Percentiles rank a stretch among this genome's conserved stretches.
phyloP scores from a whole-genome alignment of 1,140 invertebrate species.

The Nixonia krombeini region DNA sequence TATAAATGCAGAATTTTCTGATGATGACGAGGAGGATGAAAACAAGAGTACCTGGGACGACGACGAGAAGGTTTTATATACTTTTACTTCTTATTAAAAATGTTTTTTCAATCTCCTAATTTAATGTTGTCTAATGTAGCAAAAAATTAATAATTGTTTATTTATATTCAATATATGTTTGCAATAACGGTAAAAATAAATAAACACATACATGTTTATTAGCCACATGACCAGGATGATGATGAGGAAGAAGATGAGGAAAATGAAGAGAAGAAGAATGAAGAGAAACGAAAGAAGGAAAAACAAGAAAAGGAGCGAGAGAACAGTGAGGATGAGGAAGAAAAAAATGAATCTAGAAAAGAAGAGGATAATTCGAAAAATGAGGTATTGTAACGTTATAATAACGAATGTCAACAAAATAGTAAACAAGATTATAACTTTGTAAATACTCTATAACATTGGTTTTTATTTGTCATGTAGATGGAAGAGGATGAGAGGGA shows the following conservation, averaged over 20 bases:
- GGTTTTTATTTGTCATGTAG: neutral
- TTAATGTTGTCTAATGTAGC: too few species aligned
- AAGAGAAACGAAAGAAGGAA: conserved; percentile 66
- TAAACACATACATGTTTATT: neutral
- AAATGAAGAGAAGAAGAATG: conserved; percentile 56
- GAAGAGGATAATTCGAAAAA: conserved; percentile 61
- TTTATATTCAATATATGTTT: conserved; percentile 1
- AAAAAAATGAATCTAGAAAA: conserved; percentile 67
- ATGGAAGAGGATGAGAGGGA: conserved; percentile 59
- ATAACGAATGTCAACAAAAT: conserved; percentile 16
- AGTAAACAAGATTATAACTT: conserved; percentile 2
- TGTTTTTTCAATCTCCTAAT: too few species aligned
- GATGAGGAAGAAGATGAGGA: conserved; percentile 58
- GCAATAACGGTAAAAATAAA: too few species aligned
- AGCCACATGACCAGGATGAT: conserved; percentile 58
- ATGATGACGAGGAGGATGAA: conserved; percentile 66
- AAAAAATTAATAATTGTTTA: too few species aligned
- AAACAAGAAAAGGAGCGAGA: conserved; percentile 55
- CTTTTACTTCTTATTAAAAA: too few species aligned
- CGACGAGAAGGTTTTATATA: conserved; percentile 60
- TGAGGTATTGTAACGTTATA: conserved; percentile 4
- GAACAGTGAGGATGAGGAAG: conserved; percentile 66
- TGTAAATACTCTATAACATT: conserved; percentile 1
- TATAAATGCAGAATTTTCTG: conserved; percentile 69
- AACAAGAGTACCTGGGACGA: conserved; percentile 67